Conservation (phyloP, 2,113 vertebrate species). For the Vimba vimba region DNA sequence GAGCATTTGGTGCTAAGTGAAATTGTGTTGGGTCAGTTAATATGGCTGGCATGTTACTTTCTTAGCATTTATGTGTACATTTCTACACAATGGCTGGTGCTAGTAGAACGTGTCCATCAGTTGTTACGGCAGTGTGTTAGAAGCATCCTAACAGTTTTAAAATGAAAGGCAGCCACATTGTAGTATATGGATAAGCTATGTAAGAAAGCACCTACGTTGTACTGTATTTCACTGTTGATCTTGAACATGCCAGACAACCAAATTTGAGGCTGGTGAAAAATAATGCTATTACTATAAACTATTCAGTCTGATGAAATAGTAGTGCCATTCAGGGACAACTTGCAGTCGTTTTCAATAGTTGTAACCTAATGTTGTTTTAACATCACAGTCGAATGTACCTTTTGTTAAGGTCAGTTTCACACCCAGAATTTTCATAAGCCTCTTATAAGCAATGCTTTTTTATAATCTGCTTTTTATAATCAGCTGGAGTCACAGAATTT, state of each 20-base stretch:
- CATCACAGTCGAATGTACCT: constrained; percentile 5
- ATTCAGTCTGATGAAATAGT: neutral
- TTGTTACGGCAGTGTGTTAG: constrained; percentile 50
- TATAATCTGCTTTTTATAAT: constrained; percentile 32
- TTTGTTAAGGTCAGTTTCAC: neutral
- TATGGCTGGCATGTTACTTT: constrained; percentile 36
- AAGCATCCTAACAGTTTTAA: constrained; percentile 37
- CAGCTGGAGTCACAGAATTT: neutral
- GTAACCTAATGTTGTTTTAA: constrained; percentile 14
- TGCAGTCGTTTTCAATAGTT: neutral
- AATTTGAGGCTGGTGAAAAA: constrained; percentile 12
- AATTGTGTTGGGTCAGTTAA: constrained; percentile 44
- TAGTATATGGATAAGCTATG: constrained; percentile 35
- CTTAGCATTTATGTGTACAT: constrained; percentile 52
- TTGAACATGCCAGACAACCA: constrained; percentile 40
- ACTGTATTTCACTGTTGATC: constrained; percentile 50
- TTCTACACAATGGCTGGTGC: constrained; percentile 52
- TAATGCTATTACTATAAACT: neutral
- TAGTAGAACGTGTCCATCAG: constrained; percentile 44
- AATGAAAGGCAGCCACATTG: constrained; percentile 28
- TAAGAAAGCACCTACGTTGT: constrained; percentile 35
- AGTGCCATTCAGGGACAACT: constrained; percentile 31
- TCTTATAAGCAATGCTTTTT: constrained; percentile 24
- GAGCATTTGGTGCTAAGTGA: constrained; percentile 34
- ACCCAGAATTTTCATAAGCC: neutral